phyloP scores from a whole-genome alignment of 2,888 invertebrate species.

The Drosophila percnosoma region DNA sequence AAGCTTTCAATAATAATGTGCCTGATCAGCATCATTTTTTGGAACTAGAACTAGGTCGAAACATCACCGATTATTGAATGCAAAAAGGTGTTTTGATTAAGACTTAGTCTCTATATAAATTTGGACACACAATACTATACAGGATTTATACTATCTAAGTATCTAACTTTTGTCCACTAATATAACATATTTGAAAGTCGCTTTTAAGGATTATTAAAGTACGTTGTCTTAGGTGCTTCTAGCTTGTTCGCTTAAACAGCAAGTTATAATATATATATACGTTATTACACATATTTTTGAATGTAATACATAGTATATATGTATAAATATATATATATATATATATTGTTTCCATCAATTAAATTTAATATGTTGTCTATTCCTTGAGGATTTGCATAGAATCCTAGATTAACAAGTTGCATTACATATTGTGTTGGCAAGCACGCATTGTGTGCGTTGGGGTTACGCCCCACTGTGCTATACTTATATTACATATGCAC shows the following conservation, averaged over 20 bases:
- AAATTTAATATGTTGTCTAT: slow-evolving; percentile 22
- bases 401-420: slow-evolving; percentile 46
- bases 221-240: not conserved
- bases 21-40: not conserved
- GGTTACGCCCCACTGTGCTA: slow-evolving; percentile 43
- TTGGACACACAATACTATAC: not conserved
- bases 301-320: no score
- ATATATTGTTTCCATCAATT: slow-evolving; percentile 5
- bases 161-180: not conserved
- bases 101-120: not conserved
- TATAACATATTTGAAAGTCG: not conserved
- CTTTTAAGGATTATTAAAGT: not conserved
- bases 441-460: slow-evolving; percentile 14
- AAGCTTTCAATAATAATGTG: not conserved
- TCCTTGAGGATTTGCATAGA: slow-evolving; percentile 23
- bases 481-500: slow-evolving; percentile 26
- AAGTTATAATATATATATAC: not conserved
- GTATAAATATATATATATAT: not conserved
- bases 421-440: slow-evolving; percentile 49
- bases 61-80: not conserved
- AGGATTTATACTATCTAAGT: not conserved
- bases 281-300: not conserved
- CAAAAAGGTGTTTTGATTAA: not conserved
- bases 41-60: not conserved
- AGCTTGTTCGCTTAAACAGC: not conserved